These are phyloP conservation scores for Anhinga anhinga DNA, from an alignment of 2,113 vertebrate species.

Conservation along the genomic window DNA sequence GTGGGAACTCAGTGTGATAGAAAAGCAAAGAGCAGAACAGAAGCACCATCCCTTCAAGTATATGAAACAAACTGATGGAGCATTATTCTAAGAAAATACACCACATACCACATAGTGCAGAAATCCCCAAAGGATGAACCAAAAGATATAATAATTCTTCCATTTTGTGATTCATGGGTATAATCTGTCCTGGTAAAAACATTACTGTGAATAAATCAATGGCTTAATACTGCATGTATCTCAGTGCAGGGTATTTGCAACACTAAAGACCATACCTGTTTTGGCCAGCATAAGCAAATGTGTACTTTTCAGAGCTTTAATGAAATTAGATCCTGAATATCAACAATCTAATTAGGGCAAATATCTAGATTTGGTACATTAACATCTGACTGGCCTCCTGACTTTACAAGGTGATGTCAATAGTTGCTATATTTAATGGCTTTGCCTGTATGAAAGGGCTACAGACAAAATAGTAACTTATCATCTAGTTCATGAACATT, in stretches of 20 bases:
- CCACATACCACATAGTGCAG: background rate
- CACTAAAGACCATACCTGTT: background rate
- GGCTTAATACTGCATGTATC: background rate
- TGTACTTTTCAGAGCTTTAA: constrained; percentile 14
- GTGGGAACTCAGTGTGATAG: background rate
- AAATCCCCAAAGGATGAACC: background rate
- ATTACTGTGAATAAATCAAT: background rate
- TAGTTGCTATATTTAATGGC: background rate
- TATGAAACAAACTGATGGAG: background rate
- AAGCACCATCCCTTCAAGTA: background rate
- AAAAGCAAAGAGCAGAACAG: background rate
- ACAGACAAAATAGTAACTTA: background rate
- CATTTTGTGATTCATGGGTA: constrained; percentile 26
- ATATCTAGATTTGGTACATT: background rate
- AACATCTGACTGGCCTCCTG: background rate
- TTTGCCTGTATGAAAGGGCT: background rate
- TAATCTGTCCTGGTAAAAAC: constrained; percentile 19
- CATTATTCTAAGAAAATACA: background rate
- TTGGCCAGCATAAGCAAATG: background rate
- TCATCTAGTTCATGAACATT: background rate
- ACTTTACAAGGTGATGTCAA: background rate
- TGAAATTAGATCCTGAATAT: constrained; percentile 7
- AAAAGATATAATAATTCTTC: background rate
- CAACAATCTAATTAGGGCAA: constrained; percentile 9
- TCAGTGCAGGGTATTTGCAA: background rate